These are phyloP conservation scores for Drosophila lacicola DNA, from an alignment of 2,888 invertebrate genomes.

Conservation along the genomic window DNA sequence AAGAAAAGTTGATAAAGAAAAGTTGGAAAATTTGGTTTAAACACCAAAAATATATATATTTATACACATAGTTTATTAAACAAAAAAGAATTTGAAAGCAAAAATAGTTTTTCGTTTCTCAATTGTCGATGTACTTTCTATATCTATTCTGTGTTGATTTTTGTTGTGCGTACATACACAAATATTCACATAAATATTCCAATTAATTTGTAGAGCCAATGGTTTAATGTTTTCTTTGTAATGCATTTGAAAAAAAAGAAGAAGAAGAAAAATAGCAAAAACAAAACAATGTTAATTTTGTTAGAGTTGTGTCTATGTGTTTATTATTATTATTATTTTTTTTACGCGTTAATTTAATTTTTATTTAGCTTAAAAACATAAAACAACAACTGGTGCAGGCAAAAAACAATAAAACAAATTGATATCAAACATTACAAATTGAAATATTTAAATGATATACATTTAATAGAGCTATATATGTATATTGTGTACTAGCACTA, in stretches of 20 bases:
- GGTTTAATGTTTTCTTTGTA: constrained; percentile 38
- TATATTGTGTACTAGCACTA: constrained; percentile 17
- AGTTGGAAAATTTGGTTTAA: constrained; percentile 7
- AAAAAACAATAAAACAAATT: constrained; percentile 48
- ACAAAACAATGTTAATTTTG: constrained; percentile 60
- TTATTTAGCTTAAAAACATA: constrained; percentile 44
- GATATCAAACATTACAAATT: constrained; percentile 19
- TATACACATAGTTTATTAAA: constrained; percentile 34
- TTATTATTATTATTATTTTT: constrained; percentile 40
- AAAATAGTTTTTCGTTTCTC: constrained; percentile 23
- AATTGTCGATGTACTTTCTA: constrained; percentile 33
- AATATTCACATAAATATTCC: constrained; percentile 45
- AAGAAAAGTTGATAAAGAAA: neutral
- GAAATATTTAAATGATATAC: constrained; percentile 16
- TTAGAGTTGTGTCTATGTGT: constrained; percentile 57
- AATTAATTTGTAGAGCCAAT: constrained; percentile 57
- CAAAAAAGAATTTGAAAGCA: constrained; percentile 6
- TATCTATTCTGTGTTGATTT: constrained; percentile 30
- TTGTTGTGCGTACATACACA: constrained; percentile 17
- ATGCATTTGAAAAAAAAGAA: constrained; percentile 53
- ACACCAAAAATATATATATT: constrained; percentile 13
- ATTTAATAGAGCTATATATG: neutral
- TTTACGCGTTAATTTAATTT: constrained; percentile 43
- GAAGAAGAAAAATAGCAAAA: constrained; percentile 10
- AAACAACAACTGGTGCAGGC: constrained; percentile 71